These are phyloP conservation scores for Drosophila simulans DNA, from an alignment of 1,140 invertebrate species.

Conservation along the genomic window DNA sequence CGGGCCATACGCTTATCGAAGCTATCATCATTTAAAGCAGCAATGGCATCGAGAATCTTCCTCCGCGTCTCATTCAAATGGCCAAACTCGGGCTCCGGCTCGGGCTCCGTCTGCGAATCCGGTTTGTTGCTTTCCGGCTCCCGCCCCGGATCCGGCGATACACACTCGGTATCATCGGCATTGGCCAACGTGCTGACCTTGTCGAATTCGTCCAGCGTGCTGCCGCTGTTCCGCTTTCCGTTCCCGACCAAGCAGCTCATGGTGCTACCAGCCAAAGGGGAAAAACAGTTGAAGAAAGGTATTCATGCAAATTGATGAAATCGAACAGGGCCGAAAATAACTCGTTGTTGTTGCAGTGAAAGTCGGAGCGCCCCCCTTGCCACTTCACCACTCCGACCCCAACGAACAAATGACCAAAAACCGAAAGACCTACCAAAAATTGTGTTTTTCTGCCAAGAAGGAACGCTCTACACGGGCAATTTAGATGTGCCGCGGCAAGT, in stretches of 20 bases:
- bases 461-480: constrained; percentile 24
- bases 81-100: constrained; percentile 55
- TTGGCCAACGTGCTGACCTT: constrained; percentile 37
- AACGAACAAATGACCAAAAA: constrained; percentile 26
- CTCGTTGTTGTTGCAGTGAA: constrained; percentile 48
- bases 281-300: no score
- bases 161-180: constrained; percentile 22
- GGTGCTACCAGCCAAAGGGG: constrained; percentile 4
- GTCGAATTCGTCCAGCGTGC: constrained; percentile 33
- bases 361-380: constrained; percentile 17
- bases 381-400: background rate
- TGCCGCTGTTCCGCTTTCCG: constrained; percentile 28
- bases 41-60: constrained; percentile 64
- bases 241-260: constrained; percentile 36
- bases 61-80: constrained; percentile 55
- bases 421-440: constrained; percentile 27
- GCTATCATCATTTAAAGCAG: constrained; percentile 59
- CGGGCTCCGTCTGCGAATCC: constrained; percentile 3
- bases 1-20: constrained; percentile 56
- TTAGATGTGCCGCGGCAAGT: constrained; percentile 22
- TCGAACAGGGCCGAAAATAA: constrained; percentile 10
- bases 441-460: constrained; percentile 8
- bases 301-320: constrained; percentile 16
- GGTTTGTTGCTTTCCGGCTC: constrained; percentile 18
- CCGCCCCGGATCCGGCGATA: constrained; percentile 6